Base-by-base conservation (phyloP, 1,140 invertebrate genomes). In the Aphaenogaster ashmeadi region DNA sequence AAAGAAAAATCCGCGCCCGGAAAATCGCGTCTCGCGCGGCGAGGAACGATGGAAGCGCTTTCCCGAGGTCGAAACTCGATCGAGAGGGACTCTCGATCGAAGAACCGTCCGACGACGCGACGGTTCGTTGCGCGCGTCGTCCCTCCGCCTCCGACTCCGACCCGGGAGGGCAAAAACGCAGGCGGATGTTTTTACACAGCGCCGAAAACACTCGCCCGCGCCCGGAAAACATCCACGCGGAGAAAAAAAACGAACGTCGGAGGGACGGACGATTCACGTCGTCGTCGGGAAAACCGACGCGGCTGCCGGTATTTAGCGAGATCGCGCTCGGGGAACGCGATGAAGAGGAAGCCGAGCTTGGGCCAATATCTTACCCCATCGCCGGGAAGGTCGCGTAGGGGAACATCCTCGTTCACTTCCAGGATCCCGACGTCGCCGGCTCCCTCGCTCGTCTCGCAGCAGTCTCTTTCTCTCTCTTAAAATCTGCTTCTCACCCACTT, bases 311-410 rank as follows among this genome's bases (percentile, higher is more conserved):
- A 54, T 54, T n/a, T 18, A 54, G 52, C 15, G 50, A 1, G 15
- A 52, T 52, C 4, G 18, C 50, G 50, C 15, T 18, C 50, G 21
- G 21, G 27, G 27, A 27, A 15, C 13, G 13, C 13, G 18, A 21
- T 13, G 4, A 38, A 13, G 7, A 18, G n/a, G 18, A 58, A 58
- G 2, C 21, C 21, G 27, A 72, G 50, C 15, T 52, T n/a, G 11
- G 36, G 15, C 0, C 15, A 54, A 9, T 15, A 15, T 38, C 95
- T 95, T 95, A 95, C 95, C 95, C 94, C 75, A 95, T 95, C 86
- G 95, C 91, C 88, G 95, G 94, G 75, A 95, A 95, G 38, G 95
- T 94, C 9, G 95, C 94, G 89, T 95, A 95, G 18, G 95, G 94
- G 92, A 95, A 95, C 95, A 95, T 95, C 83, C 81, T 89, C 62